Base-by-base conservation (phyloP, 1,140 invertebrate species). In the Neelides sp. region DNA sequence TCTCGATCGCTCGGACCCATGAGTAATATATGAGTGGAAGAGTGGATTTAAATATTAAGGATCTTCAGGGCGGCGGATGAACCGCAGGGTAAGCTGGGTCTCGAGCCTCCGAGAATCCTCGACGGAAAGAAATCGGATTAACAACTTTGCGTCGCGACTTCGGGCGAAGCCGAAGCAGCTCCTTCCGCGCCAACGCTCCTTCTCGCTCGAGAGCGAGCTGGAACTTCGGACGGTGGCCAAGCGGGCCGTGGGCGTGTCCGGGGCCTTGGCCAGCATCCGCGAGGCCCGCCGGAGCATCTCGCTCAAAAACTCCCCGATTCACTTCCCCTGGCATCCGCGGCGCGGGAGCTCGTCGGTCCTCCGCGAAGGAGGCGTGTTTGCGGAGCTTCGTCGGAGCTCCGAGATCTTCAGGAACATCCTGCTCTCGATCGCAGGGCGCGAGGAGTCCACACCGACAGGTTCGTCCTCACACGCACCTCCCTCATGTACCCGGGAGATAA, bases 351-450 rank as follows among this genome's bases (percentile, higher is more conserved):
- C 58, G 30, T 55, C 58, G 17, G 52, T 41, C 17, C 51, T 59
- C 52, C 41, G 59, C 24, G 54, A 55, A 41, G 57, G 52, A 10
- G 51, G 57, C 24, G 58, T 70, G 20, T 67, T 70, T 58, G 63
- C 65, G 13, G 68, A 70, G 48, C 58, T 70, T 35, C 52, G 69
- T 5, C 58, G 68, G 27, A 68, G 67, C 40, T 67, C 66, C 28
- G 69, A 70, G 51, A 68, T 70, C 17, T 68, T 69, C 51, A 63
- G 68, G 27, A 66, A 66, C 37, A 70, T 70, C 36, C 50, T 70
- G 0, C 55, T 69, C 10, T 69, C 68, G 41, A 60, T 70, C 37
- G 67, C 67, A 15, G 64, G 63, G 40, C 60, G 62, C 37, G 65
- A 68, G 32, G 59, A 58, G 20, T 57, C 57, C 4, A 61, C 58